Base-by-base conservation (phyloP, 1,140 invertebrate species). In the Philopotamus ludificatus region DNA sequence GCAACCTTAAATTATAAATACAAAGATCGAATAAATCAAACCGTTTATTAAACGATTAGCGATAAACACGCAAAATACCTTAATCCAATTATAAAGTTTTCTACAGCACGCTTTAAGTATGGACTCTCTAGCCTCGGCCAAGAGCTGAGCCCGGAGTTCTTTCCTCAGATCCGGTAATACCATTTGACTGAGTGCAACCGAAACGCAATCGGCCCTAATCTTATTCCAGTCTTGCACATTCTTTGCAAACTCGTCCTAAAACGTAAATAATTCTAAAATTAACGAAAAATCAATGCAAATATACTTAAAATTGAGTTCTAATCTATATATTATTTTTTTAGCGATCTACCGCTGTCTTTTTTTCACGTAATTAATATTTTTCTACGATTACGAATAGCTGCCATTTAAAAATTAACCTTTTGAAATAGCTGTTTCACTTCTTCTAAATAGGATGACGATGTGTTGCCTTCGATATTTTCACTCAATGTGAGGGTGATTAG, bases 161-260 rank as follows among this genome's bases (percentile, higher is more conserved):
- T 93, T 90, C 57, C 91, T 85, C 67, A 99, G 83, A 72, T 92
- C 90, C 0, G 95, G 95, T 72, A 94, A 89, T 0, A 99, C 84
- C 75, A 97, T 91, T 68, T 92, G 89, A 4, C 85, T 91, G 7
- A 98, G 81, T 0, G 96, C 94, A 53, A 92, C 81, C 68, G 95
- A 90, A 0, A 99, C 89, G 62, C 93, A 92, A 70, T 94, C 88
- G 0, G 86, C 86, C 26, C 97, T 82, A 49, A 98, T 73, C 0
- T 88, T 83, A 76, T 99, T 99, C 98, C 98, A 99, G 65, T 96
- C 92, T 74, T 98, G 91, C 0, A 98, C 96, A 70, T 91, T 89
- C 71, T 94, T 93, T 71, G 92, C 95, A 76, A 97, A 99, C 76
- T 98, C 97, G 81, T 99, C 97, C 83, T 91, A 74, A 22, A 77